Evolutionary conservation across 1,140 invertebrate genomes (phyloP).

Genomic region (Zaprionus taronus): DNA sequence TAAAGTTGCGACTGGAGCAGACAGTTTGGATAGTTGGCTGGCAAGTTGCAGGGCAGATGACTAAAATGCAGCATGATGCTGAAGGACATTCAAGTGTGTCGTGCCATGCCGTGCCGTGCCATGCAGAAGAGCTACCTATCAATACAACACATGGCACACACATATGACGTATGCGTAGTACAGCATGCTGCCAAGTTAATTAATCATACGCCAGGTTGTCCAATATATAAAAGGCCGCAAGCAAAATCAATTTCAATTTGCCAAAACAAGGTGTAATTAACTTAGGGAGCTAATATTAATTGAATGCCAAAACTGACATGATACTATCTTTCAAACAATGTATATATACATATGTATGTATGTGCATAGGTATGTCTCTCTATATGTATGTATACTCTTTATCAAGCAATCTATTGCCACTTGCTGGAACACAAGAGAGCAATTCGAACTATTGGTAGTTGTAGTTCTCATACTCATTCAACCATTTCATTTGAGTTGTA

Average conservation of each 20-base stretch:
- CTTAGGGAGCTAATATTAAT: neutral
- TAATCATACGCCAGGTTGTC: slow-evolving; percentile 68
- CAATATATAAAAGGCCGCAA: slow-evolving; percentile 27
- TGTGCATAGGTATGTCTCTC: too few relatives aligned
- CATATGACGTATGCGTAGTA: slow-evolving; percentile 53
- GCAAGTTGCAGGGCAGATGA: slow-evolving; percentile 52
- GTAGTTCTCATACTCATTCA: too few relatives aligned
- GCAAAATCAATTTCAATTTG: slow-evolving; percentile 38
- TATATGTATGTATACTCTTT: too few relatives aligned
- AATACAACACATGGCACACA: slow-evolving; percentile 29
- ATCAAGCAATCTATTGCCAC: too few relatives aligned
- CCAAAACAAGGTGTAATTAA: slow-evolving; percentile 49
- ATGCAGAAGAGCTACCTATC: slow-evolving; percentile 39
- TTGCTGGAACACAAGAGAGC: too few relatives aligned
- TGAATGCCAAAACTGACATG: neutral
- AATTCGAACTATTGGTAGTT: too few relatives aligned
- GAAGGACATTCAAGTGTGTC: slow-evolving; percentile 37
- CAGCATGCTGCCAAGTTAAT: slow-evolving; percentile 56
- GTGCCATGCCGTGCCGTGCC: slow-evolving; percentile 10
- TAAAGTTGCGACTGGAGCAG: slow-evolving; percentile 62
- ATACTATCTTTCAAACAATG: too few relatives aligned
- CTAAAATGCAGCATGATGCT: slow-evolving; percentile 54
- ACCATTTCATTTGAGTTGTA: too few relatives aligned
- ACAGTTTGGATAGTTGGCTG: slow-evolving; percentile 71
- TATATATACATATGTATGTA: too few relatives aligned